Base-by-base conservation (phyloP, 1,140 invertebrate species). In the Pectinophora gossypiella region DNA sequence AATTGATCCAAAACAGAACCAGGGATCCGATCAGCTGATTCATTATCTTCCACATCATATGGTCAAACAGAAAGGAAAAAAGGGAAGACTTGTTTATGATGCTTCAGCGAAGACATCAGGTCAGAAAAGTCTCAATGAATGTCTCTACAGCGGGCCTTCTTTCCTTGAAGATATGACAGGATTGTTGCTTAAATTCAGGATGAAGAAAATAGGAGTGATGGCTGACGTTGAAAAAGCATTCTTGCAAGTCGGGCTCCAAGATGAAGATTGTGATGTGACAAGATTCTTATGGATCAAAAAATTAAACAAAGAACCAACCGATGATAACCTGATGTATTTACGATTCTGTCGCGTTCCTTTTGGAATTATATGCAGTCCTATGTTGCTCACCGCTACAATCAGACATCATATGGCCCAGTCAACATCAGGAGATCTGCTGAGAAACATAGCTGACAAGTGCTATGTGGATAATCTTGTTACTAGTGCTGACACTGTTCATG, bases 1-100 rank as follows among this genome's bases (percentile, higher is more conserved):
- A 4, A 12, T 54, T 1, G 19, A 48, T 3, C 35, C 35, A 19
- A 19, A 18, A 3, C 15, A 9, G 9, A 38, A 38, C 4, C 3
- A 10, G 4, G 3, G 13, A 4, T 3, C 35, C 3, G 9, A 3
- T 9, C 35, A 6, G n/a, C 40, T n/a, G 6, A 19, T 43, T 19
- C 52, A 54, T 23, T 54, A 54, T 18, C 36, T 54, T 27, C 20
- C 52, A 19, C 51, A 54, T 32, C 52, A 54, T 32, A 18, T 13
- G 2, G 19, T 43, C 1, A 6, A 9, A 10, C 6, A 27, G 10
- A 18, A 23, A 23, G 46, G 22, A n/a, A 48, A 43, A 19, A 18
- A 5, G 22, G 9, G 13, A 7, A 19, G 52, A n/a, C 27, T 54
- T 4, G 52, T 54, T 3, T 54, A 48, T 32, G 46, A 54, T 32